Conservation (phyloP, 2,888 invertebrate species). For the Mythimna vitellina region DNA sequence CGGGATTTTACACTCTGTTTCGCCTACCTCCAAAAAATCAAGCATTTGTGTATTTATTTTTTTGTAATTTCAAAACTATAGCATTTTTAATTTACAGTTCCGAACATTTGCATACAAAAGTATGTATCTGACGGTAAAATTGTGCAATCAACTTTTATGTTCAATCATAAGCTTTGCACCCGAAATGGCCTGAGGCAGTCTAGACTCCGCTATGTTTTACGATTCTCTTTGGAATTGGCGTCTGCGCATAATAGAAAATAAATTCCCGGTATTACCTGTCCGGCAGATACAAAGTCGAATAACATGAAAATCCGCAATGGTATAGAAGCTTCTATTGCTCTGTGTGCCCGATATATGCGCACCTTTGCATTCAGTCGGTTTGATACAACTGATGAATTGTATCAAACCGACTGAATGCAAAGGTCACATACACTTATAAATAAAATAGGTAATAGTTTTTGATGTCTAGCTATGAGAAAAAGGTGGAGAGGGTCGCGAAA, state of each 20-base stretch:
- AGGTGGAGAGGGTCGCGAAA: too few species aligned
- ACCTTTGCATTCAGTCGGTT: too few species aligned
- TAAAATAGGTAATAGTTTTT: neutral
- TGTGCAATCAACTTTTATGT: conserved; percentile 40
- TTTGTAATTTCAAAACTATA: too few species aligned
- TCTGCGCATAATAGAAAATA: conserved; percentile 15
- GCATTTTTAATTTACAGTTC: too few species aligned
- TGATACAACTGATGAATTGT: too few species aligned
- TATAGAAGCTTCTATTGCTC: conserved; percentile 27
- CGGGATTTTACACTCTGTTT: too few species aligned
- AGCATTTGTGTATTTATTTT: too few species aligned
- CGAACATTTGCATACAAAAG: conserved; percentile 26
- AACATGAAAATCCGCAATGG: conserved; percentile 18
- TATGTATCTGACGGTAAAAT: conserved; percentile 1
- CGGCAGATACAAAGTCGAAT: conserved; percentile 27
- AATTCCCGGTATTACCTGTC: conserved; percentile 26
- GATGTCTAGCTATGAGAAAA: neutral
- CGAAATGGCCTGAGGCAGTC: conserved; percentile 42
- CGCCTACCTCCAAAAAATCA: too few species aligned
- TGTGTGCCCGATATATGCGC: conserved; percentile 10
- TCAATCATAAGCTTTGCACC: conserved; percentile 28
- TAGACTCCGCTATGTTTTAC: conserved; percentile 50
- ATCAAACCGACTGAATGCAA: too few species aligned
- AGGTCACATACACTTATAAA: too few species aligned
- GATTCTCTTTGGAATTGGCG: conserved; percentile 38